Percentiles rank a stretch among this genome's conserved stretches.
Conservation (phyloP, 2,888 invertebrate species). For the Tenthredo distinguenda region DNA sequence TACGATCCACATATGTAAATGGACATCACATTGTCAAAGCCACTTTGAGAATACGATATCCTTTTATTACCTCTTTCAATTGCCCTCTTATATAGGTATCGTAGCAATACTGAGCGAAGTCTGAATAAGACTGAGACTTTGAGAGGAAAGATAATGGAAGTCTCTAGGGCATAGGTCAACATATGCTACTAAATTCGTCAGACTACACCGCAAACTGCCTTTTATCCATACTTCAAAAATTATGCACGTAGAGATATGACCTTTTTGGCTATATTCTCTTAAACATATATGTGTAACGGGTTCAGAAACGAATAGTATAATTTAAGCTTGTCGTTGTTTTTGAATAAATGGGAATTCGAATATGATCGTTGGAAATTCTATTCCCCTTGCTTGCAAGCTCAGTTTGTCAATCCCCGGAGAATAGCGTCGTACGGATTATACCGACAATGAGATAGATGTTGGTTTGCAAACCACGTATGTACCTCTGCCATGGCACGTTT, state of each 20-base stretch:
- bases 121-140: neutral
- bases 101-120: neutral
- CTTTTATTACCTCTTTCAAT: neutral
- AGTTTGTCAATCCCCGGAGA: conserved; percentile 5
- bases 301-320: neutral
- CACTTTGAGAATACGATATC: neutral
- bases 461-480: conserved; percentile 13
- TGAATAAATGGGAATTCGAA: neutral
- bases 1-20: neutral
- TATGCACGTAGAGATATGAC: neutral
- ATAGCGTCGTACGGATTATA: neutral
- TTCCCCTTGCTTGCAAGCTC: neutral
- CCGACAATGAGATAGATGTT: conserved; percentile 14
- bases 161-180: neutral
- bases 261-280: neutral
- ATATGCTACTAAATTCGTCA: neutral
- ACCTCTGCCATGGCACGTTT: neutral
- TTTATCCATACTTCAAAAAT: neutral
- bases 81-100: neutral
- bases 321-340: neutral
- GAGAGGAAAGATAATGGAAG: neutral
- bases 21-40: neutral
- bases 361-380: neutral
- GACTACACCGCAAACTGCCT: neutral
- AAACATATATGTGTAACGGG: neutral